These are phyloP conservation scores for Nycticryphes semicollaris DNA, from an alignment of 2,113 vertebrate species.

Conservation along the genomic window DNA sequence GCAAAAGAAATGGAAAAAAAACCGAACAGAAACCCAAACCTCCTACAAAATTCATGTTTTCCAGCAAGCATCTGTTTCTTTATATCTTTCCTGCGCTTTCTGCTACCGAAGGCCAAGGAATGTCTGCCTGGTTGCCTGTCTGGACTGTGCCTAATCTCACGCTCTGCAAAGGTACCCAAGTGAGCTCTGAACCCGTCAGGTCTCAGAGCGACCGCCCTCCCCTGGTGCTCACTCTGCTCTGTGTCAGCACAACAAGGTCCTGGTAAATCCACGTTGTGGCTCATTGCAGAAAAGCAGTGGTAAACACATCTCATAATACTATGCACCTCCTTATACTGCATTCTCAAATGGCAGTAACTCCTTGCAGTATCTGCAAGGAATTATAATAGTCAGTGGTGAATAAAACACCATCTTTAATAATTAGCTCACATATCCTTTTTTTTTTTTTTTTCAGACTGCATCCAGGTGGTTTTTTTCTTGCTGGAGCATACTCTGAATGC, in stretches of 20 bases:
- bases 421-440: background rate
- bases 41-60: background rate
- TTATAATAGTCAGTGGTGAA: background rate
- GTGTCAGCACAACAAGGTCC: background rate
- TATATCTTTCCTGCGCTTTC: background rate
- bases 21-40: background rate
- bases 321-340: background rate
- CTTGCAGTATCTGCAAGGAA: background rate
- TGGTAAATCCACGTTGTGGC: background rate
- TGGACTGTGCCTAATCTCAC: background rate
- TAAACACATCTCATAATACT: background rate
- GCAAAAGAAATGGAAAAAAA: background rate
- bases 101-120: background rate
- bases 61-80: background rate
- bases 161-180: background rate
- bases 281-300: background rate
- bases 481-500: background rate
- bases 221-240: background rate
- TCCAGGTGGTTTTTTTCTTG: background rate
- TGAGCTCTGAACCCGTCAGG: background rate
- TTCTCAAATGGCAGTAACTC: background rate
- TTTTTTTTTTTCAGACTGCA: background rate
- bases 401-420: background rate
- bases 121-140: background rate
- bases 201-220: accelerated